Base-by-base conservation (phyloP, 2,888 invertebrate species). In the Metellina segmentata region DNA sequence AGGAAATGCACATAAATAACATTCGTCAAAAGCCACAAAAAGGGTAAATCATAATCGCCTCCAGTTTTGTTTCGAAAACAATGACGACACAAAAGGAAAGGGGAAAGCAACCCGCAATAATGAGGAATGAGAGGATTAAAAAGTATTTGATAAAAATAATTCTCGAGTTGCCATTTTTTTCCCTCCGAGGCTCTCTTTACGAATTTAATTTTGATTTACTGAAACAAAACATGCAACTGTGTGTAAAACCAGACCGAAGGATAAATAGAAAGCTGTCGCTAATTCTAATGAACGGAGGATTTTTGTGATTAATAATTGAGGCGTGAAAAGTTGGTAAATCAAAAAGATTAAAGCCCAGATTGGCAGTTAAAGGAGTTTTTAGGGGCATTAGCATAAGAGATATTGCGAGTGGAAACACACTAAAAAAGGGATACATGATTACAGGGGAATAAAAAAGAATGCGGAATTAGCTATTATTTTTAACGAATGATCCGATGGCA, bases 141-240 rank as follows among this genome's bases (percentile, higher is more conserved):
- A 81, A 70, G 5, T 49, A 20, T 4, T 13, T 1, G 16, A 81
- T 7, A 49, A 8, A 52, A 20, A 82, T 74, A 74, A 52, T 8
- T 61, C 61, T 61, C 34, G 34, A 34, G 34, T 34, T 34, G 16
- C 61, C 11, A 61, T 61, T 9, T 61, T 61, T 61, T 61, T 61
- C 8, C 11, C 0, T 8, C 61, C 61, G 5, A 52, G 6, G 6
- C 52, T 61, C n/a, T 48, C 48, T 34, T 34, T 11, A 9, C 0
- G 69, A 48, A 48, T 81, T 74, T 85, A 74, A 85, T 74, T 85
- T 61, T 85, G 85, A 85, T 85, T 85, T 85, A 85, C 20, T 85
- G 85, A 85, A 85, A 85, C 85, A 85, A 85, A 75, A 85, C 85
- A 85, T 85, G 85, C 85, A 85, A 85, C 75, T 85, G 34, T 74